phyloP scores from a whole-genome alignment of 2,888 invertebrate genomes.

The Archips crataeganus region DNA sequence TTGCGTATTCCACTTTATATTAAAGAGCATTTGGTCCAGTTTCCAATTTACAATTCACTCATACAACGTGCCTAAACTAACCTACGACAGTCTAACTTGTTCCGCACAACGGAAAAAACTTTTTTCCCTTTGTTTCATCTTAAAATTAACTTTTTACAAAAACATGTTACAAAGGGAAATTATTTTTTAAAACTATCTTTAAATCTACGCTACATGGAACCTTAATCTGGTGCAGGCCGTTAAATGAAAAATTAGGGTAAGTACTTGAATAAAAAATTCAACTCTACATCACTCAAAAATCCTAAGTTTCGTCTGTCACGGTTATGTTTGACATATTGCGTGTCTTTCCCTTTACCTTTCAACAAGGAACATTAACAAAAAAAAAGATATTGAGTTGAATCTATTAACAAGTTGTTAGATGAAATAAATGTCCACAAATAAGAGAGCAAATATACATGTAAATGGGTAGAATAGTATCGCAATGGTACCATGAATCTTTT shows the following conservation, averaged over 20 bases:
- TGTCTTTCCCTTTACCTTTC: constrained; percentile 26
- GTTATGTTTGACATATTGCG: constrained; percentile 15
- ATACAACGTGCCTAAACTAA: constrained; percentile 77
- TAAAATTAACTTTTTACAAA: constrained; percentile 75
- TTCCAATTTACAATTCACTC: constrained; percentile 69
- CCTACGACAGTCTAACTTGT: constrained; percentile 83
- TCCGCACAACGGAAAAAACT: constrained; percentile 85
- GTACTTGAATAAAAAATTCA: constrained; percentile 36
- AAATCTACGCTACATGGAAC: constrained; percentile 77
- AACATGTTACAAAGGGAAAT: constrained; percentile 70
- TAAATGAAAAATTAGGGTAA: constrained; percentile 44
- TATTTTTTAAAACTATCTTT: constrained; percentile 59
- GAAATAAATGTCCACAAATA: constrained; percentile 49
- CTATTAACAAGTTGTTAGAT: constrained; percentile 39
- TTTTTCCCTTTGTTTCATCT: constrained; percentile 71
- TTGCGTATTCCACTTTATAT: constrained; percentile 26
- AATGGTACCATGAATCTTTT: constrained; percentile 20
- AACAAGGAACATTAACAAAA: constrained; percentile 34
- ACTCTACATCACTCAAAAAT: constrained; percentile 21
- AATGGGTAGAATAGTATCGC: constrained; percentile 3
- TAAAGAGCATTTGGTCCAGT: constrained; percentile 63
- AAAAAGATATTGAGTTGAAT: constrained; percentile 35
- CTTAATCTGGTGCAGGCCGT: constrained; percentile 76
- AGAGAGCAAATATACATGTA: constrained; percentile 56
- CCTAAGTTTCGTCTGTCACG: too few relatives aligned